These are phyloP conservation scores for Enteromius unitaeniatus DNA, from an alignment of 2,797 vertebrate genomes.

Conservation along the genomic window DNA sequence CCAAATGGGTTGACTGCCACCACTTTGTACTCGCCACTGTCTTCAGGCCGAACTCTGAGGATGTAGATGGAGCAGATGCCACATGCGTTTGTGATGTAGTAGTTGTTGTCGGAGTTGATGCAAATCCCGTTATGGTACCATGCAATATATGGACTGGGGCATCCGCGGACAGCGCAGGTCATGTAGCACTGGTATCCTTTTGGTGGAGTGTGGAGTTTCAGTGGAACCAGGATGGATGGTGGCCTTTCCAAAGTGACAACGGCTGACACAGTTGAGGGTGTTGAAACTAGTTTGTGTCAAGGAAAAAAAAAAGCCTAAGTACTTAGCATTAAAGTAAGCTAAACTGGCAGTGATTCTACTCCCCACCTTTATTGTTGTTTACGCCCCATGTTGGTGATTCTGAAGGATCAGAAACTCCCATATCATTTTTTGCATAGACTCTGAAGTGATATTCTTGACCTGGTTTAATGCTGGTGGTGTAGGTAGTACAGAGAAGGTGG, in stretches of 20 bases:
- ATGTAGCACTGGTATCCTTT: conserved; percentile 85
- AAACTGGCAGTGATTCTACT: neutral
- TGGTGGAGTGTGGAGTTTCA: conserved; percentile 84
- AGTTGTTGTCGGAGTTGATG: conserved; percentile 78
- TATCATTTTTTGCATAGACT: conserved; percentile 85
- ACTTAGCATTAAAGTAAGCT: neutral
- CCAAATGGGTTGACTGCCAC: conserved; percentile 83
- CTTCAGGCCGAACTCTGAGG: conserved; percentile 72
- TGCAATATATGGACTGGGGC: conserved; percentile 77
- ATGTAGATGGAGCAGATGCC: conserved; percentile 89
- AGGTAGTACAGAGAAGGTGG: conserved; percentile 81
- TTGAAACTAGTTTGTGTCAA: conserved; percentile 59
- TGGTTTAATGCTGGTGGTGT: conserved; percentile 78
- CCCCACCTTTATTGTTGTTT: conserved; percentile 76
- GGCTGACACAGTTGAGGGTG: conserved; percentile 43
- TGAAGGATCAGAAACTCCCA: conserved; percentile 85
- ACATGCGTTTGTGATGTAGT: conserved; percentile 82
- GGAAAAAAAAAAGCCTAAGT: neutral
- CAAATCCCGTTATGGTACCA: conserved; percentile 85
- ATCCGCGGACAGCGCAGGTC: conserved; percentile 86
- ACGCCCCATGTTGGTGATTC: conserved; percentile 84
- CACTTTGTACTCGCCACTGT: conserved; percentile 83
- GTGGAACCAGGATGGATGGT: conserved; percentile 83
- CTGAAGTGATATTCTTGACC: conserved; percentile 86
- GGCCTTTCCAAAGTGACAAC: conserved; percentile 73